phyloP scores from a whole-genome alignment of 2,797 vertebrate species.

The Tapirus indicus region DNA sequence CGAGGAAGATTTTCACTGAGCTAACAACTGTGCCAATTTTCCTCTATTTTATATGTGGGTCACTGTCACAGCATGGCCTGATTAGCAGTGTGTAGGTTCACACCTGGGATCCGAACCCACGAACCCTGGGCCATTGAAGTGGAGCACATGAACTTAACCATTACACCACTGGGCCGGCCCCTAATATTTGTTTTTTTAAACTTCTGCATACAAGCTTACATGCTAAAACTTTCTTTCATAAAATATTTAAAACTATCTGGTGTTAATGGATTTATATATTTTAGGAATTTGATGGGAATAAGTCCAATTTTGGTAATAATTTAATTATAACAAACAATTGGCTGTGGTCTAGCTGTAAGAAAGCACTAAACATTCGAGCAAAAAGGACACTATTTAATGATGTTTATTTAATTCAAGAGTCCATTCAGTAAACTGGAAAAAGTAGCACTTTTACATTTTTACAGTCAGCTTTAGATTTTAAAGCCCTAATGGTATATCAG shows the following conservation, averaged over 20 bases:
- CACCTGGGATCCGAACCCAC: too few relatives aligned
- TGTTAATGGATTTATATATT: not conserved
- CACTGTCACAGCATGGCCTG: too few relatives aligned
- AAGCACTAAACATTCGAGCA: not conserved
- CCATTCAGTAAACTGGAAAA: not conserved
- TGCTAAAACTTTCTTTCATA: not conserved
- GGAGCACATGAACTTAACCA: too few relatives aligned
- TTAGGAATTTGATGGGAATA: not conserved
- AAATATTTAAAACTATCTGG: slow-evolving; percentile 44
- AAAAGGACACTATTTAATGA: not conserved
- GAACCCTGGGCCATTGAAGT: too few relatives aligned
- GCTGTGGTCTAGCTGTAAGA: not conserved
- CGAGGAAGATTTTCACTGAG: too few relatives aligned
- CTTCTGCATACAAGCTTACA: not conserved
- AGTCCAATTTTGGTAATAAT: not conserved
- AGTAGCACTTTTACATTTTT: not conserved
- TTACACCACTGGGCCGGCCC: too few relatives aligned
- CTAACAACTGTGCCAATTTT: too few relatives aligned
- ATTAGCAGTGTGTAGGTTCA: too few relatives aligned
- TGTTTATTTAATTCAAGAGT: slow-evolving; percentile 6
- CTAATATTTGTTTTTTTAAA: not conserved
- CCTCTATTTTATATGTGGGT: too few relatives aligned
- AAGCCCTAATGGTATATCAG: not conserved
- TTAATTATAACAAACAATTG: slow-evolving; percentile 42
- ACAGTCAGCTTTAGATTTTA: not conserved